Base-by-base conservation (phyloP, 2,797 vertebrate genomes). In the Dromococcyx pavoninus region DNA sequence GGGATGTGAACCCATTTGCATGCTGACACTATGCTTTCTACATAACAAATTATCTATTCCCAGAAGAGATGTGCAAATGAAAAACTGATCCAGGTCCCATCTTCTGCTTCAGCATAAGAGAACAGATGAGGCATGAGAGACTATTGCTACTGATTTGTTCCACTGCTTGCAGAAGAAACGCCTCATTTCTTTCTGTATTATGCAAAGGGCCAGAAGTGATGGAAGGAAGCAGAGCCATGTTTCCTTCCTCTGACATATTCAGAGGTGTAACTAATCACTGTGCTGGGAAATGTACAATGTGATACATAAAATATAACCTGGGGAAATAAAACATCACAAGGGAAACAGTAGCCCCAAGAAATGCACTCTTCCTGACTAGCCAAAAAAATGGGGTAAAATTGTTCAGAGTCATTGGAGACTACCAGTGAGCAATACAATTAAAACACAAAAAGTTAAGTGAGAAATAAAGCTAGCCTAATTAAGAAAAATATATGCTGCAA, bases 81-180 rank as follows among this genome's bases (percentile, higher is more conserved):
- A 89, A 92, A 96, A 89, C 17, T 62, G 91, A 93, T 88, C 79
- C 87, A 80, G 84, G 81, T 74, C 72, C 51, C 79, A 91, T 92
- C 87, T 83, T 94, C 69, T 86, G 39, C 79, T 95, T 80, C 87
- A 75, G 79, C 70, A 7, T 46, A 66, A 83, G 70, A 84, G 82
- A 92, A 94, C 60, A 67, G 94, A 97, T 91, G 93, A 95, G 89
- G 85, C 89, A 94, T 84, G 79, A 94, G 92, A 88, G 78, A 95
- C 89, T 86, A 89, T 81, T 91, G 93, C 73, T 72, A 86, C 88
- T 94, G 91, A 96, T 95, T 93, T 96, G 92, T 94, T 95, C 92
- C 95, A 92, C 76, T 53, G 85, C 80, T 92, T 56, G 78, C 82
- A 88, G 87, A 53, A 91, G 92, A 78, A 96, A 84, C 92, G 93